These are phyloP conservation scores for Campylomormyrus numenius DNA, from an alignment of 2,113 vertebrate species.

Conservation along the genomic window DNA sequence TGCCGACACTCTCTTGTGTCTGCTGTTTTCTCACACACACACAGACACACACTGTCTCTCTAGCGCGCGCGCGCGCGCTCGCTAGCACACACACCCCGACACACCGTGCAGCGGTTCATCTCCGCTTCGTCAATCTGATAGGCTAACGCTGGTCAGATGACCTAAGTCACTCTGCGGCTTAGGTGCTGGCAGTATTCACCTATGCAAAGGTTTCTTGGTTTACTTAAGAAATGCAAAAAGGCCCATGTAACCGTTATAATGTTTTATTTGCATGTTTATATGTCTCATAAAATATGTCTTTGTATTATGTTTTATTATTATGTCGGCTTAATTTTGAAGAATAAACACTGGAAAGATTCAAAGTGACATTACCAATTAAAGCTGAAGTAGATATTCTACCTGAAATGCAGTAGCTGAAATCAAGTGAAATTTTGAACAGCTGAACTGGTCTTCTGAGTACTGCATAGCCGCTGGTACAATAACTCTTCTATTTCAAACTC, in stretches of 20 bases:
- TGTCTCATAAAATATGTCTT: neutral
- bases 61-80: neutral
- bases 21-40: conserved; percentile 7
- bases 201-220: neutral
- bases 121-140: conserved; percentile 34
- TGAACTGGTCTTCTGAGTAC: neutral
- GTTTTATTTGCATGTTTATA: neutral
- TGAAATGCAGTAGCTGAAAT: neutral
- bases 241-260: neutral
- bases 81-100: neutral
- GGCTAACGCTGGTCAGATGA: conserved; percentile 51
- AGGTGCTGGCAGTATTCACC: neutral
- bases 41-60: neutral
- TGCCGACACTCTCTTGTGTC: conserved; percentile 43
- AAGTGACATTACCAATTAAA: neutral
- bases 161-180: neutral
- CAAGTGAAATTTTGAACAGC: neutral
- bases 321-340: neutral
- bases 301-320: neutral
- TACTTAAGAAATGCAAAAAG: neutral
- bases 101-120: conserved; percentile 36
- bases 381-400: neutral
- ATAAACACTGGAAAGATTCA: neutral
- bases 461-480: neutral
- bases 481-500: neutral